Evolutionary conservation across 2,888 invertebrate genomes (phyloP), one percentile per base, ranked within the genome.

Genomic region (Pristionchus entomophagus): DNA sequence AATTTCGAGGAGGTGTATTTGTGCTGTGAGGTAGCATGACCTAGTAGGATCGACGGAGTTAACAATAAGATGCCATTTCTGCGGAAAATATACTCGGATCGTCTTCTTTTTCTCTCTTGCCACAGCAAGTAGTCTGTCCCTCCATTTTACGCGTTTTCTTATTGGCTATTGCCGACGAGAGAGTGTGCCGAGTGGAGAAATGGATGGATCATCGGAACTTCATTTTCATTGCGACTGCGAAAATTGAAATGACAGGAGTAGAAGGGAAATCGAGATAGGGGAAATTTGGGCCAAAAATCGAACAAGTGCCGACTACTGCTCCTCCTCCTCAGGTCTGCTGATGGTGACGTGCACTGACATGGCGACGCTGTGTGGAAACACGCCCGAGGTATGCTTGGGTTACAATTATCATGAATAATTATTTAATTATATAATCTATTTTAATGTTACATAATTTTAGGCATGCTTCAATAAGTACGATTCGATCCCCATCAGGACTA

Each of bases 311-410:
- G 26, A 29, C 2, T 14, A 3, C 26, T n/a, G n/a, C 29, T 17
- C 1, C 29, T 49, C 49, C 22, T n/a, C 85, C 91, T 96, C 96
- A 22, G 99, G 99, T 0, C 93, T 99, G 41, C 94, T 99, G 49
- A 95, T 98, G 90, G 96, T 99, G 0, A 99, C 99, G 0, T 98
- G 98, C 41, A 99, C 99, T 0, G 99, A 99, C 94, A 97, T 98
- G 97, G 95, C 95, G 0, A 96, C 98, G 0, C 94, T 99, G 77
- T 98, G 98, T 86, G 99, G 99, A 0, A 98, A 98, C 94, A 95
- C 96, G 0, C 96, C 97, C 0, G 99, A 99, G 94, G 97, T 98
- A 0, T 98, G 98, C 94, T n/a, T n/a, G n/a, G n/a, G n/a, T n/a
- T n/a, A n/a, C n/a, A n/a, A n/a, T n/a, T n/a, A n/a, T n/a, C n/a